These are phyloP conservation scores for Taenaris catops DNA, from an alignment of 2,888 invertebrate genomes.

Conservation along the genomic window DNA sequence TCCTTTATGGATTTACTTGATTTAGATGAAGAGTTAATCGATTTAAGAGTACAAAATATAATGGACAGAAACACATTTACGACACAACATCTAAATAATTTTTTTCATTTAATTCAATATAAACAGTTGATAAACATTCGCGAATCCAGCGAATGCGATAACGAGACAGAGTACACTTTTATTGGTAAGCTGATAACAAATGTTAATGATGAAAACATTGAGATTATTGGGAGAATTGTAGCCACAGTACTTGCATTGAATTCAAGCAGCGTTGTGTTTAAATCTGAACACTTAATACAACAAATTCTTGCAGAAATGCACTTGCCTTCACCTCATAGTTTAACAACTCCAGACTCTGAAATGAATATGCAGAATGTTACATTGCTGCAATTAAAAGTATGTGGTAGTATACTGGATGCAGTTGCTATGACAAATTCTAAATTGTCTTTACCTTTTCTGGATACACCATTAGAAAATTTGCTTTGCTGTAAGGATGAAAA, in stretches of 20 bases:
- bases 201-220: slow-evolving; percentile 38
- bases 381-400: slow-evolving; percentile 42
- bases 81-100: slow-evolving; percentile 44
- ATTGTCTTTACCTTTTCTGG: slow-evolving; percentile 43
- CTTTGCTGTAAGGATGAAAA: slow-evolving; percentile 40
- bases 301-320: slow-evolving; percentile 49
- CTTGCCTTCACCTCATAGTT: slow-evolving; percentile 24
- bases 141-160: slow-evolving; percentile 58
- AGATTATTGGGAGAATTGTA: slow-evolving; percentile 48
- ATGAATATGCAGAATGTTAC: slow-evolving; percentile 20
- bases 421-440: slow-evolving; percentile 33
- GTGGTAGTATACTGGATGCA: slow-evolving; percentile 50
- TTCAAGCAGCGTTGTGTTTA: slow-evolving; percentile 38
- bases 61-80: slow-evolving; percentile 42
- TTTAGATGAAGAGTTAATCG: slow-evolving; percentile 61
- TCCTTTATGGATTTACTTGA: slow-evolving; percentile 60
- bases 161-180: slow-evolving; percentile 51
- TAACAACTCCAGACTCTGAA: slow-evolving; percentile 15
- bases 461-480: slow-evolving; percentile 46
- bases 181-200: slow-evolving; percentile 42
- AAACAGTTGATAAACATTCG: slow-evolving; percentile 57
- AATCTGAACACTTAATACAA: slow-evolving; percentile 65
- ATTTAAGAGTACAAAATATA: slow-evolving; percentile 47
- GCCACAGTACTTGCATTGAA: slow-evolving; percentile 46
- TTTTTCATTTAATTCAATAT: slow-evolving; percentile 54